Percentiles rank a stretch among this genome's conserved stretches.
Conservation (phyloP, 2,113 vertebrate species). For the Noturus placidus region DNA sequence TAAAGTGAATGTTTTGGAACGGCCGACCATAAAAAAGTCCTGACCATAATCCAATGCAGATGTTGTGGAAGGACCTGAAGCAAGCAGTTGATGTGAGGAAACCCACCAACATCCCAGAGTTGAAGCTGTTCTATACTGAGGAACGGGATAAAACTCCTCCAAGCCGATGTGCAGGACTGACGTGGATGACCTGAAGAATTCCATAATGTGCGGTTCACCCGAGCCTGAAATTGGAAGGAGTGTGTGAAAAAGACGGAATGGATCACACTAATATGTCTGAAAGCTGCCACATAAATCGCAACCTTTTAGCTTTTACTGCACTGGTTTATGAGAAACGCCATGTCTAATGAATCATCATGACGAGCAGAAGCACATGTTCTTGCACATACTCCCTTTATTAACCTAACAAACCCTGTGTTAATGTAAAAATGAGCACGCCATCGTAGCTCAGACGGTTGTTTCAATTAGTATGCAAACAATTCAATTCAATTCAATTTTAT, state of each 20-base stretch:
- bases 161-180: not conserved
- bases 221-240: constrained; percentile 72
- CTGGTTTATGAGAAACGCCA: constrained; percentile 52
- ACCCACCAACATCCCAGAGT: too few relatives aligned
- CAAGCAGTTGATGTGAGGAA: too few relatives aligned
- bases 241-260: constrained; percentile 56
- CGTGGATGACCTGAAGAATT: constrained; percentile 58
- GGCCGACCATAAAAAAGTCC: too few relatives aligned
- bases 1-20: too few relatives aligned
- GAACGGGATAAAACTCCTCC: too few relatives aligned
- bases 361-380: not conserved
- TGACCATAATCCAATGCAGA: too few relatives aligned
- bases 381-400: not conserved
- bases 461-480: not conserved
- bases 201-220: constrained; percentile 54
- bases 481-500: too few relatives aligned
- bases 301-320: constrained; percentile 47
- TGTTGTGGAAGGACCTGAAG: too few relatives aligned
- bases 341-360: constrained; percentile 14
- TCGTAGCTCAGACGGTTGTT: not conserved
- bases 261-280: constrained; percentile 63
- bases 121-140: too few relatives aligned
- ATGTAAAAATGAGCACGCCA: not conserved
- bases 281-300: constrained; percentile 67
- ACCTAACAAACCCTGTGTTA: not conserved